Base-by-base conservation (phyloP, 1,140 invertebrate genomes). In the Parasteatoda tepidariorum region DNA sequence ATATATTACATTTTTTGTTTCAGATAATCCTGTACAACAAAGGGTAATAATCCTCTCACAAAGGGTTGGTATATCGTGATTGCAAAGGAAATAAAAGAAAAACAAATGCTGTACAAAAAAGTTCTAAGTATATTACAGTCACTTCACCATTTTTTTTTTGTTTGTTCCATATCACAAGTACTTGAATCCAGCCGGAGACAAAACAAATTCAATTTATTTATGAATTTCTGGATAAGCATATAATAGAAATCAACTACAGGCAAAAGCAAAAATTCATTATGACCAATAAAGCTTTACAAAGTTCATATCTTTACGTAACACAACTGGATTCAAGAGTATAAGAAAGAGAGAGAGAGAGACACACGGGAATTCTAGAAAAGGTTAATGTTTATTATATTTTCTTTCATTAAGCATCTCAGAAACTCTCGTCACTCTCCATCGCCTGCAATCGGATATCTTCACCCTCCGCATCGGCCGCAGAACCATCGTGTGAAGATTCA, bases 391-490 rank as follows among this genome's bases (percentile, higher is more conserved):
- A 31, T 55, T 34, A 54, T 34, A 57, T 55, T 55, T 57, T 33
- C 6, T 41, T 22, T 18, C 7, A 34, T 11, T 13, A 7, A 33
- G 31, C 9, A 18, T 61, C n/a, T 81, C 73, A 90, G 84, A 90
- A 89, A 79, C 89, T 89, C 85, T 90, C 89, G 73, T 90, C 89
- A 86, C 89, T 90, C 81, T 90, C 89, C 71, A 89, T 88, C 24
- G 89, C 88, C 79, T 89, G 89, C 68, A 89, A 84, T 67, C 88
- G 87, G 31, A 88, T 85, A 66, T 88, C 88, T 64, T 88, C 88
- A 13, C 81, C 73, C 55, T 83, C 76, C 0, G 62, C 24, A 71
- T 88, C 88, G 64, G 87, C 86, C 4, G 84, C 55, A 22, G 86
- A 87, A 66, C 84, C 83, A 48, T 86, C 84, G 22, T 85, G 83